Evolutionary conservation across 2,888 invertebrate genomes (phyloP), one percentile per base, ranked within the genome.

Genomic region (Pseudococcus jackbeardsleyi): DNA sequence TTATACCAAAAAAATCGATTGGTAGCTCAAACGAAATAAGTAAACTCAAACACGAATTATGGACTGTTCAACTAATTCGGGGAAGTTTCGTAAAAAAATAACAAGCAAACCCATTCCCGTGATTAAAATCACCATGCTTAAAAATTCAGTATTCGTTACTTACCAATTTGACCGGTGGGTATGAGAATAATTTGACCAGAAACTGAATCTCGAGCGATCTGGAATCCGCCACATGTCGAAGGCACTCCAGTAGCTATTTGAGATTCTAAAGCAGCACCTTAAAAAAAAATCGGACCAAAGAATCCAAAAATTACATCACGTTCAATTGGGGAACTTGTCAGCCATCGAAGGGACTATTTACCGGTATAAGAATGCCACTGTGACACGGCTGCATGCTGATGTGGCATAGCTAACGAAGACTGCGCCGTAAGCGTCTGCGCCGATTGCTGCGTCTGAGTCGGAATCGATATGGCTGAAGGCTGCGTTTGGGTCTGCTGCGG

Each of bases 331-430:
- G 26, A 33, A 33, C 3, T 33, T 2, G 26, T 33, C 26, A 33
- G 26, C 26, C 26, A 33, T 33, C 26, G 26, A 33, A 33, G 26
- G 26, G 26, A 33, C 3, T 33, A 2, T 46, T 15, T 77, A 87
- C 87, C 87, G 22, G 79, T 77, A 87, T 54, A 87, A 11, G 87
- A 77, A 50, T 87, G 79, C 87, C 87, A 87, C 72, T 87, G 87
- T 3, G 46, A 79, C 6, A 50, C 48, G 26, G 77, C 54, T 9
- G 79, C 79, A 9, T 79, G 87, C 19, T 87, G 86, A 59, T 59
- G 87, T 19, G 77, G 86, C 48, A 68, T 42, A 19, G 86, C 42
- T 33, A 86, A 46, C 48, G 48, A 85, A 2, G 54, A 22, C 7
- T 26, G 33, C 39, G 42, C 22, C 26, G 79, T 50, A 42, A 87